Evolutionary conservation across 2,888 invertebrate genomes (phyloP).

Genomic region (Artemia sinica): DNA sequence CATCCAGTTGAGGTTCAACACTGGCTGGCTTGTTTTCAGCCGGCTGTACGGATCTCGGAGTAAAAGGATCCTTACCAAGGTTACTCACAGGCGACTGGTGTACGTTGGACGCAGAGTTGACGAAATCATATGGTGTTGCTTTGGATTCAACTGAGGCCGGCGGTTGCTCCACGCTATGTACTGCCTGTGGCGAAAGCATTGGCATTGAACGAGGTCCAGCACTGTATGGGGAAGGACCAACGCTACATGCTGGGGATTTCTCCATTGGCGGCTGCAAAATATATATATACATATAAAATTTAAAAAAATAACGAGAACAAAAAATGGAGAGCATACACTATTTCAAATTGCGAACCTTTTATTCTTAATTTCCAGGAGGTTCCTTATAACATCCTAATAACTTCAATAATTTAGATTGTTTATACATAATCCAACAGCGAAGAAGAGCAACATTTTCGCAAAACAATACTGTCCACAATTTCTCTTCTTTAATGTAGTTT

Average conservation of each 20-base stretch:
- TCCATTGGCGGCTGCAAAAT: conserved; percentile 19
- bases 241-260: conserved; percentile 15
- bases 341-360: too few relatives aligned
- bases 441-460: too few relatives aligned
- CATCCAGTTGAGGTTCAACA: background rate
- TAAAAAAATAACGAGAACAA: too few relatives aligned
- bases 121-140: background rate
- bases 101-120: background rate
- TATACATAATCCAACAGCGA: too few relatives aligned
- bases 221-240: conserved; percentile 13
- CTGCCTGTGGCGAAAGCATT: background rate
- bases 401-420: too few relatives aligned
- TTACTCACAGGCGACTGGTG: conserved; percentile 17
- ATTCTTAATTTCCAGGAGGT: too few relatives aligned
- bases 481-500: too few relatives aligned
- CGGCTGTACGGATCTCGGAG: conserved; percentile 16
- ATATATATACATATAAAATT: background rate
- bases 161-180: background rate
- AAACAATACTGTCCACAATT: too few relatives aligned
- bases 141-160: background rate
- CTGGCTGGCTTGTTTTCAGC: background rate
- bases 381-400: too few relatives aligned
- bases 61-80: conserved; percentile 16
- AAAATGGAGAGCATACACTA: too few relatives aligned
- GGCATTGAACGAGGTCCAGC: conserved; percentile 14